Evolutionary conservation across 2,113 vertebrate species (phyloP).

Genomic region (Mellivora capensis): DNA sequence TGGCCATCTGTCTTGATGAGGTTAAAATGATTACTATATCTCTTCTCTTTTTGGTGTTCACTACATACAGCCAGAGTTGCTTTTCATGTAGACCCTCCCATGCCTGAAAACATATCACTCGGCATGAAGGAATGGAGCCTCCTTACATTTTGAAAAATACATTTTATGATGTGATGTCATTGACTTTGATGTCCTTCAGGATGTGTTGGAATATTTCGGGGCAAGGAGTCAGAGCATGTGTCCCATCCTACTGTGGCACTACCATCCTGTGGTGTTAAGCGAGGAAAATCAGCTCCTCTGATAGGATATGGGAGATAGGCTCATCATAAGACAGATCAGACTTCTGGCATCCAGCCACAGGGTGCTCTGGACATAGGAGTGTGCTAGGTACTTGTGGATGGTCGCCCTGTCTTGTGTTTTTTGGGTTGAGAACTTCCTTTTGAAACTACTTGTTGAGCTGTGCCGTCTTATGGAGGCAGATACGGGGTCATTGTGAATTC

Average conservation of each 20-base stretch:
- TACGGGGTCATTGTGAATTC: slow-evolving; percentile 3
- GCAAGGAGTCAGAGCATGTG: background rate
- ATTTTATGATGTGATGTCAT: background rate
- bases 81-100: background rate
- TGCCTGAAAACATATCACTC: background rate
- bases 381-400: background rate
- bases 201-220: background rate
- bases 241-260: background rate
- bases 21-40: slow-evolving; percentile 16
- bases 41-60: background rate
- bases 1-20: slow-evolving; percentile 48
- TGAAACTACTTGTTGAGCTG: background rate
- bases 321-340: background rate
- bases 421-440: background rate
- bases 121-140: background rate
- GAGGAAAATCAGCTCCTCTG: background rate
- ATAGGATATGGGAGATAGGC: background rate
- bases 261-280: background rate
- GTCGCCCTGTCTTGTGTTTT: background rate
- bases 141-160: background rate
- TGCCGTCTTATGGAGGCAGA: background rate
- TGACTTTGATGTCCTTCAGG: background rate
- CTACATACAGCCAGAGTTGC: background rate
- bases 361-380: background rate
- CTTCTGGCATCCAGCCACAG: background rate